Evolutionary conservation across 2,888 invertebrate genomes (phyloP), one percentile per base, ranked within the genome.

Genomic region (Seira musarum): DNA sequence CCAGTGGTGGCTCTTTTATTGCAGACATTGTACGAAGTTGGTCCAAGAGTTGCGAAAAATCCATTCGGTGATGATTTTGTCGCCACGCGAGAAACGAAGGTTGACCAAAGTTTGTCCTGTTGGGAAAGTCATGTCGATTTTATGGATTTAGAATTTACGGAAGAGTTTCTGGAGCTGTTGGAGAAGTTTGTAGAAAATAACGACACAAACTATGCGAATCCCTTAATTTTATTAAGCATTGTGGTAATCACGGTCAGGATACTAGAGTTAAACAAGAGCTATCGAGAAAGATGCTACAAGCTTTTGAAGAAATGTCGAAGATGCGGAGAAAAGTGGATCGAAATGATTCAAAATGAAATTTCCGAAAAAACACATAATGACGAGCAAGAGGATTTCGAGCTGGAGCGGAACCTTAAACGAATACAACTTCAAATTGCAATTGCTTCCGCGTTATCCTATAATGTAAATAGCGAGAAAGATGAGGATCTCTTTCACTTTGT

Each of bases 1-100:
- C 74, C 83, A 10, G 83, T 83, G 10, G 40, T 81, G 10, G 65
- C 64, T 6, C 22, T 83, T 6, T 49, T 81, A 15, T 24, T 71
- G 0, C 80, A 80, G 49, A 80, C 80, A 6, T 2, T 80, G 0
- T 80, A 74, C 74, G 53, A 80, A 61, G 19, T 65, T 22, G 80
- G 80, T 1, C 80, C 80, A 0, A 15, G 65, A n/a, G n/a, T 49
- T 64, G n/a, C 10, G 49, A 2, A 60, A n/a, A n/a, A n/a, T n/a
- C n/a, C n/a, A n/a, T n/a, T n/a, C n/a, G n/a, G n/a, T n/a, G n/a
- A n/a, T n/a, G n/a, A n/a, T n/a, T n/a, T n/a, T n/a, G n/a, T n/a
- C n/a, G n/a, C n/a, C n/a, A n/a, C n/a, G n/a, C n/a, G n/a, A n/a
- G n/a, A n/a, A n/a, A n/a, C n/a, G n/a, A n/a, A n/a, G n/a, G n/a